Percentiles rank a stretch among this genome's conserved stretches.
These are phyloP conservation scores for Ceyx cyanopectus DNA, from an alignment of 2,113 vertebrate genomes.

Conservation along the genomic window DNA sequence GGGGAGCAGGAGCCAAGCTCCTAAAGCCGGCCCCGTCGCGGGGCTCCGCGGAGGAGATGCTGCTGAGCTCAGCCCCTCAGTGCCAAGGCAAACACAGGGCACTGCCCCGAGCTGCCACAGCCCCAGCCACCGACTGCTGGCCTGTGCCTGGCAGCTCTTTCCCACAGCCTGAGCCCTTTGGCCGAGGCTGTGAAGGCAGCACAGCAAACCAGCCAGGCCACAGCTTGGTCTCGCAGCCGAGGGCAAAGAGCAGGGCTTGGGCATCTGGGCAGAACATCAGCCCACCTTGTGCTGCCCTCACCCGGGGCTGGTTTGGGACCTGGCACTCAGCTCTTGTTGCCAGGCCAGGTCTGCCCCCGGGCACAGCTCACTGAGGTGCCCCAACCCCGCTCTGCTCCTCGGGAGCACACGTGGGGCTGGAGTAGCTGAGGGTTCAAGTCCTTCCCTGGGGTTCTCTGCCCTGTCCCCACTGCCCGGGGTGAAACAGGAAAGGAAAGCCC, in stretches of 20 bases:
- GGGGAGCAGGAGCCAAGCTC: background rate
- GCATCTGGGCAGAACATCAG: accelerated
- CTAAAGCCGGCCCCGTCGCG: accelerated
- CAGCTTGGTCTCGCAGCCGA: background rate
- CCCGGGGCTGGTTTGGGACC: background rate
- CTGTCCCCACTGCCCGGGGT: background rate
- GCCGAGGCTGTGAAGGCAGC: background rate
- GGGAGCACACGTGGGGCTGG: accelerated
- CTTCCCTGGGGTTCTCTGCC: background rate
- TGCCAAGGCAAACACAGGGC: accelerated
- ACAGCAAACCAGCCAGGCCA: background rate
- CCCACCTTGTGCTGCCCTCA: accelerated
- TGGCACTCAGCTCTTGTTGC: background rate
- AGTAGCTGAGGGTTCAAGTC: background rate
- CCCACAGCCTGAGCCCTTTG: background rate
- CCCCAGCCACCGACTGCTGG: background rate
- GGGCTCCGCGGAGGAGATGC: background rate
- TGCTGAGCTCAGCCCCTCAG: background rate
- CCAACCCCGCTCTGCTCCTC: background rate
- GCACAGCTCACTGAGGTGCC: background rate
- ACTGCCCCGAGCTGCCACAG: background rate
- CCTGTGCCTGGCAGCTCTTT: background rate
- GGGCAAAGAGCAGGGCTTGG: background rate
- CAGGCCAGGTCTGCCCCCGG: background rate
- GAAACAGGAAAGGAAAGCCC: background rate